phyloP scores from a whole-genome alignment of 2,888 invertebrate species.

The Polymixis lichenea region DNA sequence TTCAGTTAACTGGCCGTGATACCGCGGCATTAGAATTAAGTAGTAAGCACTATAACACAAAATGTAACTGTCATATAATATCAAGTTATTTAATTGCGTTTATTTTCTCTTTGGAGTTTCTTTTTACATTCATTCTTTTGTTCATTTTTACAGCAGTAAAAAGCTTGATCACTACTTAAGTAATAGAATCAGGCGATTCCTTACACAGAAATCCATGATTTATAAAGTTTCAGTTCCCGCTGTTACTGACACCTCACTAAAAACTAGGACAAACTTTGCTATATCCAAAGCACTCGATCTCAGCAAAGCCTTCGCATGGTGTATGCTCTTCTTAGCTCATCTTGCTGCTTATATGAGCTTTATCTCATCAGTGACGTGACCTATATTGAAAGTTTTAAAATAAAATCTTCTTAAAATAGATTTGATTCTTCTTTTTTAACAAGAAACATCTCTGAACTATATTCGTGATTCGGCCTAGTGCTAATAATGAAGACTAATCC shows the following conservation, averaged over 20 bases:
- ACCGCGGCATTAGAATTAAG: no score
- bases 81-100: not conserved
- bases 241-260: slow-evolving; percentile 4
- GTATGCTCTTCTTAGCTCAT: slow-evolving; percentile 37
- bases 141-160: not conserved
- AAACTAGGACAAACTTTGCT: slow-evolving; percentile 38
- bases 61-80: not conserved
- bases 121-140: not conserved
- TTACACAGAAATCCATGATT: not conserved
- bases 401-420: not conserved
- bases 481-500: not conserved
- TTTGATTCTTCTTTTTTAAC: not conserved
- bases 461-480: not conserved
- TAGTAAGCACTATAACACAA: not conserved
- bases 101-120: not conserved
- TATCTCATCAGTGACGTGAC: slow-evolving; percentile 9
- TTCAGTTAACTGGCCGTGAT: no score
- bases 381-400: slow-evolving; percentile 5
- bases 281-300: slow-evolving; percentile 36
- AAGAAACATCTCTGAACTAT: no score
- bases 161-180: not conserved
- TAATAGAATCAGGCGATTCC: not conserved
- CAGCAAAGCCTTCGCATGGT: slow-evolving; percentile 45
- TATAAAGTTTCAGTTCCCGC: slow-evolving; percentile 5
- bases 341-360: slow-evolving; percentile 29